Conservation (phyloP, 2,888 invertebrate genomes). For the Dastarcus helophoroides region DNA sequence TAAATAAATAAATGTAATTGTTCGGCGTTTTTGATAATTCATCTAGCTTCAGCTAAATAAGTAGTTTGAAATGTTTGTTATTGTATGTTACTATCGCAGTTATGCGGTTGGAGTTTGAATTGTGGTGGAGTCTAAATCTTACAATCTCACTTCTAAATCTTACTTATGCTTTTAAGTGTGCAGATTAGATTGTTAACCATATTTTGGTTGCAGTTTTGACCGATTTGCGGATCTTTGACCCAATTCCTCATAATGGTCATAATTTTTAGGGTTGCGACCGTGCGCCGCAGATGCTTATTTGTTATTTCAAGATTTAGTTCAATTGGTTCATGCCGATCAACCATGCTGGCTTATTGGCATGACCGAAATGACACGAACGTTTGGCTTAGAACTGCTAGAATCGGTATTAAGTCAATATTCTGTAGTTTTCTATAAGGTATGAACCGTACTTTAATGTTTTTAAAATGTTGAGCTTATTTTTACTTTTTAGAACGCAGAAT, state of each 20-base stretch:
- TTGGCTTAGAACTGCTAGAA: slow-evolving; percentile 90
- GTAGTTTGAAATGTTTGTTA: too few species aligned
- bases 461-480: slow-evolving; percentile 1
- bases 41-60: too few species aligned
- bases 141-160: too few species aligned
- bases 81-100: too few species aligned
- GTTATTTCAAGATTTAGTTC: slow-evolving; percentile 94
- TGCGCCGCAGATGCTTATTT: slow-evolving; percentile 91
- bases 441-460: slow-evolving; percentile 2
- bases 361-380: slow-evolving; percentile 94
- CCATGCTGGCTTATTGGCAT: slow-evolving; percentile 92
- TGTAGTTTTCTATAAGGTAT: slow-evolving; percentile 72
- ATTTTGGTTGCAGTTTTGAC: too few species aligned
- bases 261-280: slow-evolving; percentile 50
- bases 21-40: too few species aligned
- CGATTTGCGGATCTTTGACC: slow-evolving; percentile 64
- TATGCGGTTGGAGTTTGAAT: too few species aligned
- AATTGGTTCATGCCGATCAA: slow-evolving; percentile 91
- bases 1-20: too few species aligned
- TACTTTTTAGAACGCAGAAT: slow-evolving; percentile 73
- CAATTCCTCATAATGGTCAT: slow-evolving; percentile 58
- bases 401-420: slow-evolving; percentile 82
- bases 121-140: too few species aligned
- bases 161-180: too few species aligned
- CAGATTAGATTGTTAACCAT: too few species aligned